Percentiles rank a stretch among this genome's conserved stretches.
Evolutionary conservation across 2,113 vertebrate species (phyloP).

Genomic region (Zootoca vivipara): DNA sequence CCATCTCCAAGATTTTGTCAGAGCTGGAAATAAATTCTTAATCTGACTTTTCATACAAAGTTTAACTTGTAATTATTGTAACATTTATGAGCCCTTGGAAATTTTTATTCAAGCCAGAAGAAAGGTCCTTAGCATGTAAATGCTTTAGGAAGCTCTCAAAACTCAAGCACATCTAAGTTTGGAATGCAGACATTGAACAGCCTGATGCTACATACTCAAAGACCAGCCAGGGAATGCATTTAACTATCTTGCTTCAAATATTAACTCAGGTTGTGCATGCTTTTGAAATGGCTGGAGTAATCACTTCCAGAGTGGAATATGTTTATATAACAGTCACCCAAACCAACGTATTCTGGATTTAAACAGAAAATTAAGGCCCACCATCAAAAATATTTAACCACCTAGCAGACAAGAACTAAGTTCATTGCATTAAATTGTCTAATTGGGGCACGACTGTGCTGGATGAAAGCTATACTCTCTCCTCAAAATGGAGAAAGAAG

Average conservation of each 20-base stretch:
- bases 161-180: constrained; percentile 3
- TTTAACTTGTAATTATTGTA: not conserved
- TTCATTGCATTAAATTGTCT: constrained; percentile 1
- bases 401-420: not conserved
- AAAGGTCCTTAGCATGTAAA: constrained; percentile 4
- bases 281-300: constrained; percentile 29
- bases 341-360: constrained; percentile 6
- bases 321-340: constrained; percentile 23
- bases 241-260: constrained; percentile 8
- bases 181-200: constrained; percentile 22
- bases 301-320: constrained; percentile 28
- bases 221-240: constrained; percentile 1
- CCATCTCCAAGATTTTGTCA: not conserved
- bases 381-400: constrained; percentile 29
- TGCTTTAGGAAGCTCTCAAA: constrained; percentile 10
- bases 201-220: constrained; percentile 1
- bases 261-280: constrained; percentile 15
- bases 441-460: not conserved
- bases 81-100: not conserved
- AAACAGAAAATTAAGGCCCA: constrained; percentile 24
- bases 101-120: not conserved
- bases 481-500: not conserved
- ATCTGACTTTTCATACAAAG: not conserved
- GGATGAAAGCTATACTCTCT: not conserved
- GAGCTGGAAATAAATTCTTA: not conserved